These are phyloP conservation scores for Lagria hirta DNA, from an alignment of 2,888 invertebrate species.

Conservation along the genomic window DNA sequence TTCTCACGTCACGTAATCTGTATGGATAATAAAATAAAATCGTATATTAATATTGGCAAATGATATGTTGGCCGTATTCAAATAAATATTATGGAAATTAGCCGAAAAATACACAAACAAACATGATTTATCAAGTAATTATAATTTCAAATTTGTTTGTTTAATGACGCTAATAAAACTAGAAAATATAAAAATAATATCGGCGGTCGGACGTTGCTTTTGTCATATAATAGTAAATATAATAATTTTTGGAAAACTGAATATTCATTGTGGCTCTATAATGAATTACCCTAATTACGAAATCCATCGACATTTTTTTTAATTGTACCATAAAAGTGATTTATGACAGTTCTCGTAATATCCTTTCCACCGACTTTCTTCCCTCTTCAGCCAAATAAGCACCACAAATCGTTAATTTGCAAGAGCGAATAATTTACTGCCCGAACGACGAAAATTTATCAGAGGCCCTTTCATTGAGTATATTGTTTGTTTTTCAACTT, in stretches of 20 bases:
- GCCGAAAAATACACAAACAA: conserved; percentile 28
- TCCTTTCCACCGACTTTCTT: conserved; percentile 17
- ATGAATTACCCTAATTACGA: conserved; percentile 20
- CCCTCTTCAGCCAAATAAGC: conserved; percentile 11
- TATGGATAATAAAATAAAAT: too few species aligned
- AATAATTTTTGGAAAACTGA: conserved; percentile 12
- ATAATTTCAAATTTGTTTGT: conserved; percentile 26
- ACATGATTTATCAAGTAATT: conserved; percentile 31
- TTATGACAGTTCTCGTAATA: conserved; percentile 20
- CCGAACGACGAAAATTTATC: conserved; percentile 16
- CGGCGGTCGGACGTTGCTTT: neutral
- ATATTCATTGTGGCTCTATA: conserved; percentile 17
- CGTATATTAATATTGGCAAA: conserved; percentile 28
- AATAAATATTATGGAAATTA: conserved; percentile 26
- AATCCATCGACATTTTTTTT: conserved; percentile 26
- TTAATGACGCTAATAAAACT: conserved; percentile 27
- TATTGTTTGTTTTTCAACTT: conserved; percentile 23
- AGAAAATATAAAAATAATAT: conserved; percentile 15
- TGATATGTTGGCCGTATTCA: conserved; percentile 20
- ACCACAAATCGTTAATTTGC: conserved; percentile 26
- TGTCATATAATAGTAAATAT: too few species aligned
- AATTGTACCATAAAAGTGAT: conserved; percentile 25
- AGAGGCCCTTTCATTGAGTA: conserved; percentile 6
- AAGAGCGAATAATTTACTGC: conserved; percentile 19
- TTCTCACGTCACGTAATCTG: too few species aligned